Conservation (phyloP, 2,797 vertebrate species). For the Lacerta agilis region DNA sequence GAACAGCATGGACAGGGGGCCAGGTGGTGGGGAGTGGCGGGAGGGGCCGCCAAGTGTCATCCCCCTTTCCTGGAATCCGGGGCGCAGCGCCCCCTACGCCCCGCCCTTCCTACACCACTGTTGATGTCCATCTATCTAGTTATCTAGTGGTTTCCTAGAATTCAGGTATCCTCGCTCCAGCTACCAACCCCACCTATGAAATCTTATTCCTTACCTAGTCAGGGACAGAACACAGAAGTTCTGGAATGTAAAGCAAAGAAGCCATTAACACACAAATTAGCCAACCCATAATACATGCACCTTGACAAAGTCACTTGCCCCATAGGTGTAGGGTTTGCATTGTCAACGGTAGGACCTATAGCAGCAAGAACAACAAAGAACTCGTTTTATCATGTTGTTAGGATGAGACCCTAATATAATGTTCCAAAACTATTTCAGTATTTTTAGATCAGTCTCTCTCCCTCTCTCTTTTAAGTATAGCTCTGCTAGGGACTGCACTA, state of each 20-base stretch:
- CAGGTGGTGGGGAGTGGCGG: too few species aligned
- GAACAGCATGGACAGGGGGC: too few species aligned
- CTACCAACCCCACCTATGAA: too few species aligned
- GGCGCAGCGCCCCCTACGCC: too few species aligned
- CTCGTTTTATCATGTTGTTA: neutral
- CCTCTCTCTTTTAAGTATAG: too few species aligned
- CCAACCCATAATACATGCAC: neutral
- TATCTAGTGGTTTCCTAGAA: neutral
- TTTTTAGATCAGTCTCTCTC: neutral
- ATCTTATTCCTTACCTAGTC: neutral
- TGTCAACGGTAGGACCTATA: neutral
- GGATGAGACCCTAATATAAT: neutral
- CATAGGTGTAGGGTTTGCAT: neutral
- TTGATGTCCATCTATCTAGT: neutral
- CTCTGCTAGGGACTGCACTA: neutral
- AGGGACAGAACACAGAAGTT: neutral
- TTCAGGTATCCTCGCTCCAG: neutral
- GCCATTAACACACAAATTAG: neutral
- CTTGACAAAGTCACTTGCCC: neutral
- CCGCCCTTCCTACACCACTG: too few species aligned
- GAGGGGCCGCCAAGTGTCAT: too few species aligned
- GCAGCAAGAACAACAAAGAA: neutral
- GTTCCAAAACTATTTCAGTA: neutral
- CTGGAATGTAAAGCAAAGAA: neutral
- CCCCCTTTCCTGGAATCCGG: too few species aligned